A percentile compares a stretch with the other conserved stretches of the same genome.
phyloP scores from a whole-genome alignment of 2,113 vertebrate species.

The Antennarius striatus region DNA sequence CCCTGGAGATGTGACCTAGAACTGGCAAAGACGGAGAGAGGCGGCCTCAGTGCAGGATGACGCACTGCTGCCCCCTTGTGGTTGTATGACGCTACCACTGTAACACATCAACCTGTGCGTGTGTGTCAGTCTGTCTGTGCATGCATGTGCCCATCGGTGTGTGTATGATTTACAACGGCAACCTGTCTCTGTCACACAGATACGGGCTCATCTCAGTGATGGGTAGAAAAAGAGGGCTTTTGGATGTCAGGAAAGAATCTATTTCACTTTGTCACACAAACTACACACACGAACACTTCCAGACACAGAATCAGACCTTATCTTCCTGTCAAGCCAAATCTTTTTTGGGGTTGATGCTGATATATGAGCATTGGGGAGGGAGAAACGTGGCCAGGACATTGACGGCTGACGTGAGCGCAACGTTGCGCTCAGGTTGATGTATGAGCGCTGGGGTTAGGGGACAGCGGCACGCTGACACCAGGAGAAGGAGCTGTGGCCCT shows the following conservation, averaged over 20 bases:
- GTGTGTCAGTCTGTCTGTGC: conserved; percentile 20
- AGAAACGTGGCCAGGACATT: conserved; percentile 45
- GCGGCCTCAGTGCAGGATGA: conserved; percentile 22
- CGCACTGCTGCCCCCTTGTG: conserved; percentile 79
- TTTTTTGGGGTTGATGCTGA: conserved; percentile 75
- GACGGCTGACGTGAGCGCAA: conserved; percentile 60
- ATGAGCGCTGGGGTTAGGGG: conserved; percentile 74
- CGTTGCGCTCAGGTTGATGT: conserved; percentile 68
- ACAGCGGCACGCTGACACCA: conserved; percentile 62
- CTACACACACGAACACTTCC: conserved; percentile 41
- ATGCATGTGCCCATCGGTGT: conserved; percentile 27
- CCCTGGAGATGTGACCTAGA: conserved; percentile 83
- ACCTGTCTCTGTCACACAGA: conserved; percentile 68
- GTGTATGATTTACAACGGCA: conserved; percentile 72
- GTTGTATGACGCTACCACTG: conserved; percentile 43
- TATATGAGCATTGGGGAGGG: conserved; percentile 69
- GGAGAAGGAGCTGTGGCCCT: conserved; percentile 61
- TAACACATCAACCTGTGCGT: neutral
- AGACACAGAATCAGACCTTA: conserved; percentile 67
- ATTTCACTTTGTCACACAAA: conserved; percentile 64
- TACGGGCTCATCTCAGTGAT: conserved; percentile 58
- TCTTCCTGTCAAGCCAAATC: conserved; percentile 61
- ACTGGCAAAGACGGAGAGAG: conserved; percentile 62
- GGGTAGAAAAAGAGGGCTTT: conserved; percentile 50
- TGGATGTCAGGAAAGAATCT: conserved; percentile 65